phyloP scores from a whole-genome alignment of 2,797 vertebrate species.

The Cyprinodon diabolis region DNA sequence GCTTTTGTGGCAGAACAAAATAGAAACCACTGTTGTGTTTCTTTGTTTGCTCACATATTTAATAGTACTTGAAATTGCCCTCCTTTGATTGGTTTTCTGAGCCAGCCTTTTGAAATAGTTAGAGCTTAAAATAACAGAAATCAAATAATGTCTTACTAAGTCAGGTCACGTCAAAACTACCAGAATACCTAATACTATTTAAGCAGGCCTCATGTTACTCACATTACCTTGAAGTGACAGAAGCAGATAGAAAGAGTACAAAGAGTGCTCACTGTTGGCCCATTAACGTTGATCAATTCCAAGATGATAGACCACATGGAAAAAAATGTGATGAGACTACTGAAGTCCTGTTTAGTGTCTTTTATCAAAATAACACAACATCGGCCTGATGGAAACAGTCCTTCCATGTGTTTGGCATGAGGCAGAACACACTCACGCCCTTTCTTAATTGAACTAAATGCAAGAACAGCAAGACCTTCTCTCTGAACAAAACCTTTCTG shows the following conservation, averaged over 20 bases:
- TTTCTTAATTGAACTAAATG: slow-evolving; percentile 10
- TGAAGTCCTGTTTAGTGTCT: slow-evolving; percentile 18
- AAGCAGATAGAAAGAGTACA: slow-evolving; percentile 37
- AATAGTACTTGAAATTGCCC: slow-evolving; percentile 30
- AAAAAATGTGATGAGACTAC: slow-evolving; percentile 23
- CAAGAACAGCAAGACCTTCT: slow-evolving; percentile 14
- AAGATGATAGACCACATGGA: slow-evolving; percentile 11
- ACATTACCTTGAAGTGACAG: slow-evolving; percentile 41
- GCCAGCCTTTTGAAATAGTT: slow-evolving; percentile 28
- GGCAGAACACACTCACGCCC: background rate
- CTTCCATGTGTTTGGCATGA: background rate
- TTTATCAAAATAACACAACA: slow-evolving; percentile 18
- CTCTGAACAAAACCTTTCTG: slow-evolving; percentile 7
- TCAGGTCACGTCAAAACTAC: slow-evolving; percentile 39
- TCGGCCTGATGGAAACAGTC: slow-evolving; percentile 11
- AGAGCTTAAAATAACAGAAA: background rate
- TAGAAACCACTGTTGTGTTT: no score
- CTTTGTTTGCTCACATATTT: no score
- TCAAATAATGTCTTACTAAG: slow-evolving; percentile 14
- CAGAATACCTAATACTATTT: slow-evolving; percentile 49
- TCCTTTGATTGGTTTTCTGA: slow-evolving; percentile 34
- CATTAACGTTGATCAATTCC: slow-evolving; percentile 45
- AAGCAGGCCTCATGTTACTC: slow-evolving; percentile 40
- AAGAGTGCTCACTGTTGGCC: slow-evolving; percentile 14
- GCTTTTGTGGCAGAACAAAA: no score